These are phyloP conservation scores for Caenorhabditis remanei DNA, from an alignment of 1,140 invertebrate species.

Conservation along the genomic window DNA sequence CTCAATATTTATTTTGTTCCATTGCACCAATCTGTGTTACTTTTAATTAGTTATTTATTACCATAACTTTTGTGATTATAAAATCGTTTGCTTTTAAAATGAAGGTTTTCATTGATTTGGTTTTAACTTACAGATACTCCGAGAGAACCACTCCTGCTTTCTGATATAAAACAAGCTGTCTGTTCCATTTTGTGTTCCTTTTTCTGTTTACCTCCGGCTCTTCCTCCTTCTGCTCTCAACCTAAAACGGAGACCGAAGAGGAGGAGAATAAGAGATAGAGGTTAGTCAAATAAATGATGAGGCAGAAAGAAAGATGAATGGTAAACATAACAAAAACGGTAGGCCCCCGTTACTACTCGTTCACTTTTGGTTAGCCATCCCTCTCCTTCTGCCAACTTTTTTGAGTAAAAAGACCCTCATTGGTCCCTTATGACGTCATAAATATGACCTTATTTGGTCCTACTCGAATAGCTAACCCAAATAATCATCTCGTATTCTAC, in stretches of 20 bases:
- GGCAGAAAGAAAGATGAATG: conserved; percentile 14
- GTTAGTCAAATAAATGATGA: conserved; percentile 52
- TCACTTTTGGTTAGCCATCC: neutral
- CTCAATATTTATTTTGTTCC: too few species aligned
- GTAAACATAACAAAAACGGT: conserved; percentile 51
- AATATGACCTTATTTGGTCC: too few species aligned
- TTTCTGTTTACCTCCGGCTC: neutral
- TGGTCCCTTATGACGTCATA: neutral
- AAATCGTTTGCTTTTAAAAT: neutral
- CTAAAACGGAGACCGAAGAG: neutral
- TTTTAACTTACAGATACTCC: too few species aligned
- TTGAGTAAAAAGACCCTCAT: neutral
- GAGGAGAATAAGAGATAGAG: neutral
- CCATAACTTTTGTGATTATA: too few species aligned
- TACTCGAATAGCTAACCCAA: neutral
- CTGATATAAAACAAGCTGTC: neutral
- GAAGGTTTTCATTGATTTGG: neutral
- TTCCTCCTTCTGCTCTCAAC: conserved; percentile 16
- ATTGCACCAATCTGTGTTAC: too few species aligned
- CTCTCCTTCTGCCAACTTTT: neutral
- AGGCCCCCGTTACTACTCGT: neutral
- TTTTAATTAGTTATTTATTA: too few species aligned
- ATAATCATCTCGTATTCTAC: neutral
- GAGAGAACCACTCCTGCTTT: neutral
- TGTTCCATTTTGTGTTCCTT: conserved; percentile 5